phyloP scores from a whole-genome alignment of 2,797 vertebrate species.

The Hipposideros larvatus region DNA sequence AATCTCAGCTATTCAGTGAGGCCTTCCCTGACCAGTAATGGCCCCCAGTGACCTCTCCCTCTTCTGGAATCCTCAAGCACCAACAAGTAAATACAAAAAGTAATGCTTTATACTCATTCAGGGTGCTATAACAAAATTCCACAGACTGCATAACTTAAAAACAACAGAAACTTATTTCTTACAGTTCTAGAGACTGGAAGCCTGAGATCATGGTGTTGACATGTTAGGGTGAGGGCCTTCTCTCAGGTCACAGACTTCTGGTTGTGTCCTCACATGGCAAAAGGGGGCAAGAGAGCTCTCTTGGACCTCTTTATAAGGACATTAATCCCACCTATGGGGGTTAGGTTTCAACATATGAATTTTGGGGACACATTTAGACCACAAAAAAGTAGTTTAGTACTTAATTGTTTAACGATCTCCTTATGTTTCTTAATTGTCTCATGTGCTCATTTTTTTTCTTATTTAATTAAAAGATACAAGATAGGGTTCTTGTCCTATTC shows the following conservation, averaged over 20 bases:
- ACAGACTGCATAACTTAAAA: not conserved
- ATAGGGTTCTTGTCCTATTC: conserved; percentile 33
- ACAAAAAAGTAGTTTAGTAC: conserved; percentile 30
- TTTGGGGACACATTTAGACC: not conserved
- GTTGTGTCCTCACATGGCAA: not conserved
- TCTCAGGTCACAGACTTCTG: not conserved
- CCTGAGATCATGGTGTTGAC: not conserved
- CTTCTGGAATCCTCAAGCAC: not conserved
- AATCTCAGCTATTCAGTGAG: not conserved
- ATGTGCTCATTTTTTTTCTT: not conserved
- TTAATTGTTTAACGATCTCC: conserved; percentile 10
- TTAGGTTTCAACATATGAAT: not conserved
- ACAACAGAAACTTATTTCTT: conserved; percentile 8
- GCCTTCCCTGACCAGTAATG: not conserved
- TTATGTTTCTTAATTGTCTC: not conserved
- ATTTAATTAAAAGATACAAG: conserved; percentile 43
- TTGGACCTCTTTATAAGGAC: not conserved
- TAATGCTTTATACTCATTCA: not conserved
- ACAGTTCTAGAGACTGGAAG: not conserved
- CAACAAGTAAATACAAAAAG: not conserved
- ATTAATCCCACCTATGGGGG: not conserved
- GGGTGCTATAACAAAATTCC: not conserved
- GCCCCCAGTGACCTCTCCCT: not conserved
- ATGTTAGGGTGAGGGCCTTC: not conserved
- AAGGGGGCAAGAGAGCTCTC: not conserved